A percentile compares a stretch with the other conserved stretches of the same genome.
Conservation (phyloP, 2,113 vertebrate species). For the Dipodomys ordii region DNA sequence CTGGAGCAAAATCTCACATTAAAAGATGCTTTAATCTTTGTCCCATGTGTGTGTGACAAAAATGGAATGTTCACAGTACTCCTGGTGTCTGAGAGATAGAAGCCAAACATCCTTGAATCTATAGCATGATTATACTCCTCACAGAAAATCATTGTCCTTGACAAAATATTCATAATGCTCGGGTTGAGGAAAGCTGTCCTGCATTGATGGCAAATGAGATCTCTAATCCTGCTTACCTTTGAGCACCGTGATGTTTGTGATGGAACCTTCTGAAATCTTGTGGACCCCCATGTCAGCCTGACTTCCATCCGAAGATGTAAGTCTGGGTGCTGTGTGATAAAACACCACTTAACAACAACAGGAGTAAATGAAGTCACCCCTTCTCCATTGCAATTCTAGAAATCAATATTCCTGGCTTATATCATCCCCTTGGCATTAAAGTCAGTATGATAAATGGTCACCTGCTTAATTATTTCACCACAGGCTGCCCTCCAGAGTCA, state of each 20-base stretch:
- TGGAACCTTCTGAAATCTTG: background rate
- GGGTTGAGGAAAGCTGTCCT: background rate
- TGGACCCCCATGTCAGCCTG: background rate
- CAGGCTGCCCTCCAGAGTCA: slow-evolving; percentile 35
- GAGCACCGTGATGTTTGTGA: background rate
- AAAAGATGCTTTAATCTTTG: background rate
- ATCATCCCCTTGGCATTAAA: background rate
- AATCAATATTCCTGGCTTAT: background rate
- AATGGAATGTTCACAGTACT: background rate
- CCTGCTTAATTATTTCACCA: slow-evolving; percentile 53
- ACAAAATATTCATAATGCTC: background rate
- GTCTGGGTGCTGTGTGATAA: background rate
- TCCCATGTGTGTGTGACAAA: too few relatives aligned
- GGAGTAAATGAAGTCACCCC: background rate
- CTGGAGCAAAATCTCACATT: background rate
- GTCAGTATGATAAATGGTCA: slow-evolving; percentile 49
- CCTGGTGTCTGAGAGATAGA: background rate
- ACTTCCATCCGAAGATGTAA: background rate
- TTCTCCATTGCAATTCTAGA: slow-evolving; percentile 37
- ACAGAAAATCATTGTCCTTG: background rate
- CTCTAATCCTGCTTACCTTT: background rate
- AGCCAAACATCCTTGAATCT: background rate
- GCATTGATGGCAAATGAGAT: background rate
- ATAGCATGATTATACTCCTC: background rate
- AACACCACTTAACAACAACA: slow-evolving; percentile 8